Evolutionary conservation across 2,113 vertebrate genomes (phyloP), one percentile per base, ranked within the genome.

Genomic region (Phoxinus phoxinus): DNA sequence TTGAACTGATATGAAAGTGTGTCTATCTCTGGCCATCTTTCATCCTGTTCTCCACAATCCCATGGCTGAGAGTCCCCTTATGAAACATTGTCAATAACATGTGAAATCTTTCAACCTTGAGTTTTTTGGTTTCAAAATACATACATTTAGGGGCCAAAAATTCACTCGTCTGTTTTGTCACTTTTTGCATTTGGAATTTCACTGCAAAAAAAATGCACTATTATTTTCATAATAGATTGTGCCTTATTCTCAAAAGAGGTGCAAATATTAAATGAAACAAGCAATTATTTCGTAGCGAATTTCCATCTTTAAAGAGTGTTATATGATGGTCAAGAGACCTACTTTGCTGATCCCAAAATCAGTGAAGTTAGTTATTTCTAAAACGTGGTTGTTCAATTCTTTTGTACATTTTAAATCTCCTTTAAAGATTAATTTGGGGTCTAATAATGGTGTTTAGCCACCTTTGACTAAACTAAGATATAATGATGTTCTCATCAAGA

Each of bases 1-100:
- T 84, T 86, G 44, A 86, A 83, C 53, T 86, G 19, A 86, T 65
- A 44, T 48, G 44, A 88, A 86, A 88, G 37, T 27, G 8, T 86
- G 41, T 78, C 84, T 81, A 72, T 83, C 63, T 85, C 73, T 53
- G 81, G 35, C n/a, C 46, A 81, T 41, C 84, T 73, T 79, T 83
- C 63, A 88, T 85, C 41, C 67, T 81, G 76, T 83, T 77, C 78
- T 72, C 48, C 61, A 46, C 41, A 13, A 63, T 41, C 77, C 37
- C 27, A 65, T 81, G 12, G 51, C 61, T 75, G 63, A 85, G 25
- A 82, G 63, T 21, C 63, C n/a, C 21, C 46, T 53, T 46, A 63
- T 81, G 58, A 25, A 25, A 53, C 48, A n/a, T 41, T 51, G 58
- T 83, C 46, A 71, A 83, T 58, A 41, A 19, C 85, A 76, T 27